phyloP scores from a whole-genome alignment of 2,888 invertebrate genomes.

The Spodoptera littoralis region DNA sequence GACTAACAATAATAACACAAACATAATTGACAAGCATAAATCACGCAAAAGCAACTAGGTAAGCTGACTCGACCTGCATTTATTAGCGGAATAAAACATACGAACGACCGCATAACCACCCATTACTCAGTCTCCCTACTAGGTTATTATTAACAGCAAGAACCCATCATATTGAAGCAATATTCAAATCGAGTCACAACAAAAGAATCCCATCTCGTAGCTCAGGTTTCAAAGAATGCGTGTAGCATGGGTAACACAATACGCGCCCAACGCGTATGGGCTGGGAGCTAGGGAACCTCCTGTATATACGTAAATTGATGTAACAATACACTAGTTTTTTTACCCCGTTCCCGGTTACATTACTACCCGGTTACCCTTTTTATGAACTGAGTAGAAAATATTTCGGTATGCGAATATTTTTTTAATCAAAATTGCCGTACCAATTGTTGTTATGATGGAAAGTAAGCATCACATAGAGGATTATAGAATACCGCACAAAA shows the following conservation, averaged over 20 bases:
- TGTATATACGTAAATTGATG: conserved; percentile 60
- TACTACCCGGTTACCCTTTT: conserved; percentile 39
- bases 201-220: conserved; percentile 82
- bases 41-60: conserved; percentile 6
- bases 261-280: conserved; percentile 73
- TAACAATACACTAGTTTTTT: conserved; percentile 61
- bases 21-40: background rate
- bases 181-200: conserved; percentile 85
- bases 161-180: conserved; percentile 81
- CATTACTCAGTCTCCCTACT: conserved; percentile 52
- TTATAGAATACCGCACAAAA: no score
- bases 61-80: conserved; percentile 18
- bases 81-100: conserved; percentile 46
- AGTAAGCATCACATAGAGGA: no score
- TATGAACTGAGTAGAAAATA: conserved; percentile 10
- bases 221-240: conserved; percentile 84
- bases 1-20: no score
- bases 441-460: background rate
- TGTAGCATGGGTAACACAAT: conserved; percentile 83
- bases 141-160: conserved; percentile 72
- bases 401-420: background rate
- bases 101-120: conserved; percentile 27
- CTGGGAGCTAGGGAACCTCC: conserved; percentile 57
- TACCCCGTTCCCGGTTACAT: conserved; percentile 28
- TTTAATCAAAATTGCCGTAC: no score